phyloP scores from a whole-genome alignment of 2,888 invertebrate genomes.

The Lacanobia wlatinum region DNA sequence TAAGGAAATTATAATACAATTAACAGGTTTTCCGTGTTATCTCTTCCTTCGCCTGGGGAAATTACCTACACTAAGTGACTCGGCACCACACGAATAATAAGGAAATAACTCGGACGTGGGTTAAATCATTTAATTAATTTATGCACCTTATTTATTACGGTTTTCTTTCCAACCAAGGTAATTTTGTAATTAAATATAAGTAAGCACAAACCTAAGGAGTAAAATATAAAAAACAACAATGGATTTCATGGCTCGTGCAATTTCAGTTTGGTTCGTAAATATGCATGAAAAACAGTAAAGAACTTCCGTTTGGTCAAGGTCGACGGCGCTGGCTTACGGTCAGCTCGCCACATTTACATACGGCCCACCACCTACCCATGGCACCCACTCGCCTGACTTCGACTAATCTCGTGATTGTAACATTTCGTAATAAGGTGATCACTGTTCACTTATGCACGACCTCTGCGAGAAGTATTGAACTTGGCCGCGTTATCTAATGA shows the following conservation, averaged over 20 bases:
- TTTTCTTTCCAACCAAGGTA: conserved; percentile 1
- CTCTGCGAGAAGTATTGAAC: conserved; percentile 47
- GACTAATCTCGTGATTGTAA: conserved; percentile 24
- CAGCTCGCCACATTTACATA: conserved; percentile 58
- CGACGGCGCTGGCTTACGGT: conserved; percentile 47
- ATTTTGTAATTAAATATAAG: conserved; percentile 21
- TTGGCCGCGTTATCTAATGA: conserved; percentile 38
- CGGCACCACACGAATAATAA: conserved; percentile 15
- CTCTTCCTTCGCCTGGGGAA: conserved; percentile 3
- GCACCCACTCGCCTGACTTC: conserved; percentile 22
- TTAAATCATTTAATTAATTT: background rate
- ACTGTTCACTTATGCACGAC: conserved; percentile 30
- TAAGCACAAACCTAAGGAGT: background rate
- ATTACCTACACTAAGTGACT: conserved; percentile 6
- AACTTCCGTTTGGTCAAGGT: conserved; percentile 80
- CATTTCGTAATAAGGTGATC: conserved; percentile 12
- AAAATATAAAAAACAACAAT: conserved; percentile 34
- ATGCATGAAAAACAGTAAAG: conserved; percentile 74
- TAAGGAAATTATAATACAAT: conserved; percentile 27
- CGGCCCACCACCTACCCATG: conserved; percentile 18
- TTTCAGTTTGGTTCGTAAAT: conserved; percentile 62
- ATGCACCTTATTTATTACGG: background rate
- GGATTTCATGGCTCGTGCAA: conserved; percentile 65
- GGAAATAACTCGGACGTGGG: conserved; percentile 9
- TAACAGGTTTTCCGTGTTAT: conserved; percentile 24